Evolutionary conservation across 2,888 invertebrate genomes (phyloP), one percentile per base, ranked within the genome.

Genomic region (Eristalis pertinax): DNA sequence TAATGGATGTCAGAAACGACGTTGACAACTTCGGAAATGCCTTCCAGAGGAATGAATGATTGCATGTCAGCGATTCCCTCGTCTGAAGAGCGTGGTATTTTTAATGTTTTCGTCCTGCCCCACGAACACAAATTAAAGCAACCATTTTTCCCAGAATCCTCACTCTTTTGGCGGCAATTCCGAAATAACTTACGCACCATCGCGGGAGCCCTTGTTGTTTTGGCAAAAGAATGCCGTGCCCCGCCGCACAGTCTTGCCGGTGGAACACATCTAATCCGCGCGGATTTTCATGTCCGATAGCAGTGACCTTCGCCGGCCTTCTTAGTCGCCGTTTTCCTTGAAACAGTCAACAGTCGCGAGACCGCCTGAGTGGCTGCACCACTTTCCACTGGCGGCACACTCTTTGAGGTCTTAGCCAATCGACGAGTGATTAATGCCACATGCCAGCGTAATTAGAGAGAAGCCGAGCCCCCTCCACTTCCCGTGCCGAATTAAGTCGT

Each of bases 401-500:
- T 24, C 60, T 60, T 60, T 60, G 60, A 60, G 60, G 60, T 60
- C 24, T 60, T 26, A 60, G 4, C 60, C 26, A 26, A 13, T 24
- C 60, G 26, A 13, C 60, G 60, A 60, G 26, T 60, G 60, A 60
- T 60, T 26, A 60, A 60, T 60, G 26, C 26, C 60, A 26, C 60
- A 22, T 22, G 60, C 60, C 26, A 11, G 15, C 13, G 60, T 60
- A 26, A 26, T 60, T 60, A 13, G 60, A 60, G 60, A 60, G 24
- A 4, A 15, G 24, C 60, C 60, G 11, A 10, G 26, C 24, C 26
- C 35, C 32, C 58, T 4, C 11, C 15, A 19, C 13, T 1, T 11
- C 50, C 35, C 15, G n/a, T 11, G 13, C 76, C n/a, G 76, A 77
- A 77, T 69, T 77, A 63, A 77, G 69, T 70, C 62, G 64, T 69